Evolutionary conservation across 2,888 invertebrate genomes (phyloP).

Genomic region (Erebia palarica): DNA sequence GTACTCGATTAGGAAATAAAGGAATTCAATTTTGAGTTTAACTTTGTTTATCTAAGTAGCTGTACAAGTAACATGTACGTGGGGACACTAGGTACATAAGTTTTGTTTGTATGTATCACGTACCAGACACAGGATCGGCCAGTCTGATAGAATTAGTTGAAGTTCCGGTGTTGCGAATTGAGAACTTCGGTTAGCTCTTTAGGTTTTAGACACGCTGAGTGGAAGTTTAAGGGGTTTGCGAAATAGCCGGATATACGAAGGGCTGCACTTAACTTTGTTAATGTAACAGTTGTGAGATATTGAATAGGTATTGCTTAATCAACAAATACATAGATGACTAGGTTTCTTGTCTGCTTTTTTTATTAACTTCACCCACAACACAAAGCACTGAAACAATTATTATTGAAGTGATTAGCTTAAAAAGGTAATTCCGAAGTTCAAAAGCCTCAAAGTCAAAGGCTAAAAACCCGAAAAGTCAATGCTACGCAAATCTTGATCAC

Average conservation of each 20-base stretch:
- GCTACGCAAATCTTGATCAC: no score
- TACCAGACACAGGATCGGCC: slow-evolving; percentile 25
- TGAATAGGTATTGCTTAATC: not conserved
- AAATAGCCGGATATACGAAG: slow-evolving; percentile 7
- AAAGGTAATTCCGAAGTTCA: no score
- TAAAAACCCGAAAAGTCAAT: no score
- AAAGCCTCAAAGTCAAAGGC: no score
- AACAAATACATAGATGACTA: not conserved
- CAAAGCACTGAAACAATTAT: no score
- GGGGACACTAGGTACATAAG: not conserved
- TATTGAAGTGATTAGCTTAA: no score
- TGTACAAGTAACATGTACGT: not conserved
- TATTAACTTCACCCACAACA: not conserved
- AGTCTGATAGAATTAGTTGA: slow-evolving; percentile 35
- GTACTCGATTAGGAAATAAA: no score
- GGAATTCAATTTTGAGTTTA: no score
- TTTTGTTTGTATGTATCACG: slow-evolving; percentile 24
- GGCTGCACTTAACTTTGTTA: slow-evolving; percentile 20
- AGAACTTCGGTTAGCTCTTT: slow-evolving; percentile 24
- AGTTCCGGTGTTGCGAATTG: slow-evolving; percentile 22
- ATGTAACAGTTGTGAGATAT: slow-evolving; percentile 10
- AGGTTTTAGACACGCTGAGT: slow-evolving; percentile 29
- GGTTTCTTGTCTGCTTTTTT: not conserved
- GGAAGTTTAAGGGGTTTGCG: slow-evolving; percentile 25
- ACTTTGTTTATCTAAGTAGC: no score